These are phyloP conservation scores for Neodiprion lecontei DNA, from an alignment of 1,140 invertebrate species.

Conservation along the genomic window DNA sequence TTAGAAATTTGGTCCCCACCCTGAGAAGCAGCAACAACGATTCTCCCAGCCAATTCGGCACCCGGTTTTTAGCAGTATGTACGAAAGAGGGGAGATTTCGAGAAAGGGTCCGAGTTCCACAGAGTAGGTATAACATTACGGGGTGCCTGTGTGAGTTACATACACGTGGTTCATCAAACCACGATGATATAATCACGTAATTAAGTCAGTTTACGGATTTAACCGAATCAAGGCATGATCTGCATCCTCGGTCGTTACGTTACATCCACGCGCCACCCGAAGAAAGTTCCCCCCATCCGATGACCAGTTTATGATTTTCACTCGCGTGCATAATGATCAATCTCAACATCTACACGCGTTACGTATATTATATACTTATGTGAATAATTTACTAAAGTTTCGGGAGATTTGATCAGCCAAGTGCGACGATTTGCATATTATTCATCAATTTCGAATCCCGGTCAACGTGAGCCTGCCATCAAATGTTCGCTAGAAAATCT, in stretches of 20 bases:
- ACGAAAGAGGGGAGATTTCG: neutral
- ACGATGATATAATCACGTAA: neutral
- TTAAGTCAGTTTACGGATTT: neutral
- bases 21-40: no score
- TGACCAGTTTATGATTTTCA: neutral
- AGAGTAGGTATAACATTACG: neutral
- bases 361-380: no score
- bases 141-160: neutral
- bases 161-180: neutral
- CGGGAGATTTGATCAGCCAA: no score
- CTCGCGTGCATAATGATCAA: neutral
- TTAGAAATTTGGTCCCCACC: no score
- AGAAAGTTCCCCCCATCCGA: neutral
- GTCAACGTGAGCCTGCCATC: no score
- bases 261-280: neutral
- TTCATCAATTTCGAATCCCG: no score
- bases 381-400: no score
- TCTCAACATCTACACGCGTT: no score
- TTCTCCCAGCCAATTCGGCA: no score
- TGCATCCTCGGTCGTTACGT: neutral
- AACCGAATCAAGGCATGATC: neutral
- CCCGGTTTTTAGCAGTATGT: no score
- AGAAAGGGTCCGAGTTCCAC: neutral
- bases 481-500: no score
- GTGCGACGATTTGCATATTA: no score